A percentile compares a stretch with the other conserved stretches of the same genome.
phyloP scores from a whole-genome alignment of 2,113 vertebrate species.

The Sebastes schlegelii region DNA sequence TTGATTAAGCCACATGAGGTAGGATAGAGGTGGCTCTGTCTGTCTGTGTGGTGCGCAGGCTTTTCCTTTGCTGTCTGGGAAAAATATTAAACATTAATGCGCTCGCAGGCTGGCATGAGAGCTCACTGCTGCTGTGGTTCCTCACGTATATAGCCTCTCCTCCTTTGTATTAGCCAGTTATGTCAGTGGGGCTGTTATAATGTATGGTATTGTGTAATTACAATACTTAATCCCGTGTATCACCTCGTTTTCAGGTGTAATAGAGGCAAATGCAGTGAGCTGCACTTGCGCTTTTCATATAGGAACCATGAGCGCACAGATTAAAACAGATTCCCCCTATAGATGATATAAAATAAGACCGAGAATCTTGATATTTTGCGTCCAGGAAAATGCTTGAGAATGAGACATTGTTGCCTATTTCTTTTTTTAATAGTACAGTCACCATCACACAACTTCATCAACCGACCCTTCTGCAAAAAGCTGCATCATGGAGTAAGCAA shows the following conservation, averaged over 20 bases:
- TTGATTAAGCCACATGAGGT: constrained; percentile 74
- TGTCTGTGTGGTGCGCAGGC: constrained; percentile 86
- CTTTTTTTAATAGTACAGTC: constrained; percentile 89
- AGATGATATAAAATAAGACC: constrained; percentile 28
- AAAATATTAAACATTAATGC: constrained; percentile 92
- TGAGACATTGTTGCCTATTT: constrained; percentile 87
- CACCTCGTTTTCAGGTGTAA: constrained; percentile 42
- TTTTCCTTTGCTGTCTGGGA: constrained; percentile 85
- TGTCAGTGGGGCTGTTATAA: constrained; percentile 53
- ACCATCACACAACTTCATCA: constrained; percentile 90
- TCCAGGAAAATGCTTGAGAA: constrained; percentile 83
- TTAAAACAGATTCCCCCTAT: constrained; percentile 33
- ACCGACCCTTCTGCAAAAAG: constrained; percentile 86
- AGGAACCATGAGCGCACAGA: constrained; percentile 37
- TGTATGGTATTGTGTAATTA: constrained; percentile 57
- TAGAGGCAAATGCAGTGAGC: constrained; percentile 25
- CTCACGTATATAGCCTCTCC: constrained; percentile 46
- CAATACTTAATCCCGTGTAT: constrained; percentile 43
- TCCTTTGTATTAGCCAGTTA: constrained; percentile 62
- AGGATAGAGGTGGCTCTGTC: constrained; percentile 81
- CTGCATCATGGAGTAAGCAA: constrained; percentile 88
- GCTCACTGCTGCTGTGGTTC: constrained; percentile 66
- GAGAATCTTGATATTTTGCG: constrained; percentile 49
- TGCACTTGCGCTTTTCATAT: constrained; percentile 18
- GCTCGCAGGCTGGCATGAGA: constrained; percentile 85